Evolutionary conservation across 1,140 invertebrate genomes (phyloP), one percentile per base, ranked within the genome.

Genomic region (Lasaia peninsularis): DNA sequence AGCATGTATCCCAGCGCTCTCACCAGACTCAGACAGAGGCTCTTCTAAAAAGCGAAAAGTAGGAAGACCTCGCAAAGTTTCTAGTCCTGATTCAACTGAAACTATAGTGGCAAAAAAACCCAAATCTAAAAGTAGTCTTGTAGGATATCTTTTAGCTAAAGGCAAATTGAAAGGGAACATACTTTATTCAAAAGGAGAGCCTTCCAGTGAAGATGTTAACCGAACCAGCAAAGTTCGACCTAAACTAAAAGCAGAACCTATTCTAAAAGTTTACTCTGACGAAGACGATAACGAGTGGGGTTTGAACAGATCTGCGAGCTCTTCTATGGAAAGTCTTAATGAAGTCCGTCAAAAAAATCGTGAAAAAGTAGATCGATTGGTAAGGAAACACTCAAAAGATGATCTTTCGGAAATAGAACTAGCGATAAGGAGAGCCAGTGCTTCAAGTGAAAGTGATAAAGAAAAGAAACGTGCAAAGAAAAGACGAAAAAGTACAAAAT

Each of bases 41-140:
- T 93, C 93, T 0, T 94, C 93, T 0, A 95, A 96, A 65, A 96
- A 96, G 73, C 91, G 96, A 6, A 96, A 96, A 89, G 95, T 95
- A 0, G 95, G 95, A 2, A 89, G 95, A 60, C 95, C 95, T 0
- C 93, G 94, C 55, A 96, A 96, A 71, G 88, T 94, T 16, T 91
- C 92, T 40, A 91, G 91, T 58, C 92, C 90, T 12, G 92, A 90
- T 58, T 92, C 91, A 16, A 91, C 92, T 21, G 95, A 96, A 84
- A 96, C 94, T 0, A 95, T 96, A 52, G 94, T 96, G 9, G 94
- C 95, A 1, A 96, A 95, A 73, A 95, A 95, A 78, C 91, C 92
- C 0, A 93, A 93, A 65, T 91, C 90, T 18, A 93, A 92, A 49
- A 92, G 89, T 61, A 91, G 90, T 65, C 78, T 94, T 0, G 92